A percentile compares a stretch with the other conserved stretches of the same genome.
These are phyloP conservation scores for Cephus pygmeus DNA, from an alignment of 2,888 invertebrate genomes.

Conservation along the genomic window DNA sequence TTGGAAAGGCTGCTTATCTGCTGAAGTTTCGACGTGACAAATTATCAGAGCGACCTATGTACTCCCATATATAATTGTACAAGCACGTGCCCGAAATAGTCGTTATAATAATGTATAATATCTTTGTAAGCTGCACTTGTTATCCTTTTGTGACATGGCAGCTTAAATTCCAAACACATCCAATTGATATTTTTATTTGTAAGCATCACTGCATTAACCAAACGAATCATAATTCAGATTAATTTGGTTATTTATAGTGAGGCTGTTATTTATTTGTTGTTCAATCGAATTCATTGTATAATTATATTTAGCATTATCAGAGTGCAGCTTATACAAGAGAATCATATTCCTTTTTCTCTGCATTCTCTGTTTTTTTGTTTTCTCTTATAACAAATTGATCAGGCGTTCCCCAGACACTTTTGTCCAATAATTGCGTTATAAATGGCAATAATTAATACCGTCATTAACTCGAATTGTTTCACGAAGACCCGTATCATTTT, in stretches of 20 bases:
- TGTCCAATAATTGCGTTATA: neutral
- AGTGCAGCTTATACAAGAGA: neutral
- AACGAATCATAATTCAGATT: neutral
- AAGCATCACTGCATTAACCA: neutral
- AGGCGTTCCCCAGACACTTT: neutral
- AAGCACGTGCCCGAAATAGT: neutral
- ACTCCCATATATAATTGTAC: neutral
- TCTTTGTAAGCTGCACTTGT: neutral
- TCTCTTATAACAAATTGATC: neutral
- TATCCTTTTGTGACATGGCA: neutral
- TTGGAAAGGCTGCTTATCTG: neutral
- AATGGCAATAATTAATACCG: neutral
- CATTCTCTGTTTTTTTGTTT: neutral
- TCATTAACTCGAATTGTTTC: neutral
- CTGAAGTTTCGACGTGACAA: neutral
- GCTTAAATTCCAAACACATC: neutral
- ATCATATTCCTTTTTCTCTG: neutral
- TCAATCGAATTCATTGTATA: neutral
- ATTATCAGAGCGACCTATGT: neutral
- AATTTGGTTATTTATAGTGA: neutral
- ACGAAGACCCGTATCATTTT: neutral
- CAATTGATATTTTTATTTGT: neutral
- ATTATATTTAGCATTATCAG: neutral
- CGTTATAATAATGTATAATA: neutral
- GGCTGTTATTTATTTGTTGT: neutral